Base-by-base conservation (phyloP, 2,888 invertebrate genomes). In the Microplitis deprimator region DNA sequence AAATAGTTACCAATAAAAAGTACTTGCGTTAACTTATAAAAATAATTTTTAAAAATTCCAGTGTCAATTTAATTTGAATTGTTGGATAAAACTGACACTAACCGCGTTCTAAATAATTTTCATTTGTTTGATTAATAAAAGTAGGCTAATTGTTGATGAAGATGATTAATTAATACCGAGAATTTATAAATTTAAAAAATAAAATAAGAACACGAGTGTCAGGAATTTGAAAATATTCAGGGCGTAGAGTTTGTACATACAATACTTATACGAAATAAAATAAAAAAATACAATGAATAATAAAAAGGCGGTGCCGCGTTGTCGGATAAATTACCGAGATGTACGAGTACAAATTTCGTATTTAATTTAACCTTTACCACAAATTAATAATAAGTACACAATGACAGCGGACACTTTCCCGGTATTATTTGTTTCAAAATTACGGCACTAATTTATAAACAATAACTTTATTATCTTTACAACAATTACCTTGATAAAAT, bases 251-350 rank as follows among this genome's bases (percentile, higher is more conserved):
- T 5, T 13, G 50, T 17, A 20, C 16, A 1, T 17, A 62, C 4
- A 62, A 62, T 20, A 16, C 62, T 16, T 17, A 8, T 17, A 62
- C 62, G 10, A 17, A 17, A 82, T 82, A 77, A 79, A 59, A 74
- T 17, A 40, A 38, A 20, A 62, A 17, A 38, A 29, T 41, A 76
- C 79, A 80, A 82, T 81, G 84, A 86, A 84, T 86, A 84, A 84
- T 80, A 83, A 84, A 85, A 87, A 88, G 88, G 88, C 88, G 88
- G 87, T 88, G 88, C 87, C 88, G 85, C 81, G 80, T 80, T 79
- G 77, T 78, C 50, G 50, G 13, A 13, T 8, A 50, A 50, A 50
- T 50, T 8, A 13, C 13, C 81, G 67, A 76, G 79, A 73, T n/a
- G 61, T 29, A 70, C 7, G 17, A 41, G 39, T 68, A 13, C 4